Conservation (phyloP, 1,140 invertebrate genomes). For the Drosophila orosa region DNA sequence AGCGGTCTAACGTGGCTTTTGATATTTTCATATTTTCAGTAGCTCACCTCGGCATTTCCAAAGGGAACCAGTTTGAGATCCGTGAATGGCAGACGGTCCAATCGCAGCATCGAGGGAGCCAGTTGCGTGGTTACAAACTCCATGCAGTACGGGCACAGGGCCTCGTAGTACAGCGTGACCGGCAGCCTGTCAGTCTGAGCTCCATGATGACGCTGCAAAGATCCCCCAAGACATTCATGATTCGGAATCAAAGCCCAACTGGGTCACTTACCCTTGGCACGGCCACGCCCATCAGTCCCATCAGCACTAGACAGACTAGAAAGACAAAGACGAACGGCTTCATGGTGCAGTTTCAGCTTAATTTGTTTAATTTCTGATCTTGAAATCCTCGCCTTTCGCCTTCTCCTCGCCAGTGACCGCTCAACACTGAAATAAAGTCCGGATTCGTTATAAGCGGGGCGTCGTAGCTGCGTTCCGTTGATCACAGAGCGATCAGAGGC, state of each 20-base stretch:
- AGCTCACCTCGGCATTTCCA: slow-evolving; percentile 67
- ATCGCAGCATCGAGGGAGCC: slow-evolving; percentile 49
- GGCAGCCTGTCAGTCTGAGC: slow-evolving; percentile 23
- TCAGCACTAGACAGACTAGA: slow-evolving; percentile 24
- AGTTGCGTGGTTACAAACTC: slow-evolving; percentile 65
- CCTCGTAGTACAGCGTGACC: slow-evolving; percentile 76
- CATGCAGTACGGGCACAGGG: slow-evolving; percentile 76
- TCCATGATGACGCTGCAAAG: slow-evolving; percentile 33
- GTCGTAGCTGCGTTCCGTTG: background rate
- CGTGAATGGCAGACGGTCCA: slow-evolving; percentile 50
- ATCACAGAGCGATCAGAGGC: slow-evolving; percentile 5
- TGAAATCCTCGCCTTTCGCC: slow-evolving; percentile 16
- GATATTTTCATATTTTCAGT: too few species aligned
- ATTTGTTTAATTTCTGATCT: slow-evolving; percentile 20
- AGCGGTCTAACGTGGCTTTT: background rate
- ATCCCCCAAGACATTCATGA: background rate
- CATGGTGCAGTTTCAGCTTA: slow-evolving; percentile 20
- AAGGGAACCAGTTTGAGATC: slow-evolving; percentile 71
- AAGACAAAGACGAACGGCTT: slow-evolving; percentile 20
- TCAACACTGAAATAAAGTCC: slow-evolving; percentile 35
- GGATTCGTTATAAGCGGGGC: slow-evolving; percentile 1
- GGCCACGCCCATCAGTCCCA: slow-evolving; percentile 21
- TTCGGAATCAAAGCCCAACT: background rate
- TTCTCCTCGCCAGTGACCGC: slow-evolving; percentile 14
- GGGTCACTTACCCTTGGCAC: slow-evolving; percentile 25